Base-by-base conservation (phyloP, 2,797 vertebrate species). In the Gadopsis bispinosus region DNA sequence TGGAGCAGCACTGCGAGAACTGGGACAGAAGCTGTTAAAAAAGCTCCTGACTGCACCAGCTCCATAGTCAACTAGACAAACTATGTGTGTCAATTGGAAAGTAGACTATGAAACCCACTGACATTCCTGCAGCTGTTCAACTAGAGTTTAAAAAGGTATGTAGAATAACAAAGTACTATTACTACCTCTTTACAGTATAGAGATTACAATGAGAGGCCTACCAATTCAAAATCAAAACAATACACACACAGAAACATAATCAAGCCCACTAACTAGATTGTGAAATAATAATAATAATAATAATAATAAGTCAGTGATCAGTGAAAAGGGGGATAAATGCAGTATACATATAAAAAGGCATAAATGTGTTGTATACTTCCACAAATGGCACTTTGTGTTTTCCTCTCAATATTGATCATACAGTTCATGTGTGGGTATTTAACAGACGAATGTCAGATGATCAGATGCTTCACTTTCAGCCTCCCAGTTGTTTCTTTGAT, bases 11-110 rank as follows among this genome's bases (percentile, higher is more conserved):
- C 7, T 13, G 20, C 64, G 10, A 33, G 41, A 68, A 62, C 19
- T 56, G 64, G 47, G 54, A 67, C 65, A 70, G 72, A 75, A 37
- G n/a, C 31, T 48, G 69, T 54, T 58, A 41, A 50, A 72, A 39
- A 71, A 37, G 58, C 73, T 83, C 53, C 9, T 1, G 61, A 59
- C 29, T 71, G 5, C 29, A 22, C 4, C 31, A 41, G 39, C 35
- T 82, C 74, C 45, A 78, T 74, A 78, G 45, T 73, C 65, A 83
- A 80, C 29, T 13, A 51, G 35, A 19, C 17, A 26, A 76, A 29
- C 64, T 69, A 71, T 75, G 29, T 61, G 68, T 71, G 69, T 66
- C 50, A 26, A 64, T n/a, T 47, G 16, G 70, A 64, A 60, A 59
- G 26, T 16, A 37, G 54, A 65, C 47, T 45, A 39, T 33, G 17